Evolutionary conservation across 2,113 vertebrate species (phyloP).

Genomic region (Pygoscelis adeliae): DNA sequence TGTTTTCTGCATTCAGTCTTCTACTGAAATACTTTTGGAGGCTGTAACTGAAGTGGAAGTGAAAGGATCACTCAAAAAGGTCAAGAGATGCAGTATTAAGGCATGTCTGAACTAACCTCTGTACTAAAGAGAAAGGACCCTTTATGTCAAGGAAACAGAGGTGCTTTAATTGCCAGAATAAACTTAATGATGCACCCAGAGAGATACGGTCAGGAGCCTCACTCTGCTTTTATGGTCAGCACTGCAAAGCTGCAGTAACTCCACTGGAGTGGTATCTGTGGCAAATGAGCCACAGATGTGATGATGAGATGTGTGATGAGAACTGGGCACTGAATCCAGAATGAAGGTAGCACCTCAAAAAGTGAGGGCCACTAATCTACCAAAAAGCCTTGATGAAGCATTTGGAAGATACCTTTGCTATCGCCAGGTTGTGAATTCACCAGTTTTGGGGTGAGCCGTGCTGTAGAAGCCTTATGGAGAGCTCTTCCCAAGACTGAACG

Average conservation of each 20-base stretch:
- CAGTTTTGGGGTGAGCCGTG: not conserved
- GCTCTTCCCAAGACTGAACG: not conserved
- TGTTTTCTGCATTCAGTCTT: not conserved
- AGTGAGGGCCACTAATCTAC: not conserved
- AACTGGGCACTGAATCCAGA: not conserved
- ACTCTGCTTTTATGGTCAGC: not conserved
- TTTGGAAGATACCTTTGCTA: not conserved
- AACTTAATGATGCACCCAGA: not conserved
- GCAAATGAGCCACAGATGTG: not conserved
- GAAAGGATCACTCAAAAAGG: not conserved
- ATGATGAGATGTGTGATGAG: not conserved
- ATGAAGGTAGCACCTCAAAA: not conserved
- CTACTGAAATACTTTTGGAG: not conserved
- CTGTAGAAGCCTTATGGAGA: not conserved
- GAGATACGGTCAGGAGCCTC: not conserved
- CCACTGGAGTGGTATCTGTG: not conserved
- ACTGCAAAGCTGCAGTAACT: not conserved
- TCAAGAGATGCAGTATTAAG: not conserved
- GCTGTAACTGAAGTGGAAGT: not conserved
- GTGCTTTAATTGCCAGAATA: constrained; percentile 29
- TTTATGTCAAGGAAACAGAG: not conserved
- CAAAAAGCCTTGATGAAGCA: not conserved
- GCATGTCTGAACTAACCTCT: not conserved
- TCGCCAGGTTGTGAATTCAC: not conserved
- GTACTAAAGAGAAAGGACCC: not conserved